Evolutionary conservation across 2,888 invertebrate genomes (phyloP), one percentile per base, ranked within the genome.

Genomic region (Synergus gifuensis): DNA sequence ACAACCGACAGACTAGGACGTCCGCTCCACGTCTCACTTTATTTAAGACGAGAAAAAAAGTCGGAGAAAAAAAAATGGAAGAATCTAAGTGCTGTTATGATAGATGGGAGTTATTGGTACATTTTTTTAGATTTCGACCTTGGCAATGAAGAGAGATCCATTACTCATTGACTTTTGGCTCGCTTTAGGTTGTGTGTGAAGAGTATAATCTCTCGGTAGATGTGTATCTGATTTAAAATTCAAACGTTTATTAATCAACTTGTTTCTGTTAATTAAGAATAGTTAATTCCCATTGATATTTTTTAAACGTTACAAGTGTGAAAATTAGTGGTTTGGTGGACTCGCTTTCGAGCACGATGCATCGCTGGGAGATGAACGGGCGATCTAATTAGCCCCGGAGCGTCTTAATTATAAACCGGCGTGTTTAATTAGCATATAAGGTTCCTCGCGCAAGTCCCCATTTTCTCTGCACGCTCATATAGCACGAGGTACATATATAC

Each of bases 1-100:
- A 84, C 81, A 84, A 84, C 67, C 82, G 78, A 44, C 82, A 82
- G 76, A 80, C 84, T 82, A 81, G 83, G 82, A 79, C 84, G 82
- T 66, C 60, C 42, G 79, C 78, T 81, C 81, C 7, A 49, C 9
- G 42, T 11, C n/a, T 63, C 8, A 16, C 36, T 60, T 18, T 60
- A 16, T 40, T 36, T 36, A 12, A 4, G 36, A 63, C 12, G 36
- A 36, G 16, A 63, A 63, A 63, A 63, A 16, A 63, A 54, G 1
- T 8, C 54, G 8, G n/a, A 54, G 9, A n/a, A 54, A 54, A 54
- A 16, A n/a, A n/a, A 8, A 1, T 0, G 0, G 9, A 54, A 54
- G 7, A 54, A 54, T 9, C n/a, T 54, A 54, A 54, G 54, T 54
- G 16, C 54, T 54, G 54, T 54, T 54, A 54, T 54, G 54, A n/a